Percentiles rank a stretch among this genome's conserved stretches.
Conservation (phyloP, 2,797 vertebrate species). For the Sebastes oblongus region DNA sequence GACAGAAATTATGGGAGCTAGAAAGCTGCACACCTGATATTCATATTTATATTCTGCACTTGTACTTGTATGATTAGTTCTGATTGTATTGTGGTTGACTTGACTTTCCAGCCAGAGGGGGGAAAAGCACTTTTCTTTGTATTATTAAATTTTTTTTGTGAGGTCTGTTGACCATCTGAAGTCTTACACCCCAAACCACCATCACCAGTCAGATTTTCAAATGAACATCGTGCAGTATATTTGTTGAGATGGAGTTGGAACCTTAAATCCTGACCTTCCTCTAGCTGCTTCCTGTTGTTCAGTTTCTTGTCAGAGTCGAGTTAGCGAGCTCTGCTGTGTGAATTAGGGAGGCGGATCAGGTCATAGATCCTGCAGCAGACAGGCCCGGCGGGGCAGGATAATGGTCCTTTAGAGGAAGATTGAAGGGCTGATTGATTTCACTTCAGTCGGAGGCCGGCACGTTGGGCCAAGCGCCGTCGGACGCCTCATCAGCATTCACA, state of each 20-base stretch:
- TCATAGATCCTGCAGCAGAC: conserved; percentile 49
- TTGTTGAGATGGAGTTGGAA: neutral
- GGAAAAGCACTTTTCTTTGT: neutral
- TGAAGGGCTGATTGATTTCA: conserved; percentile 83
- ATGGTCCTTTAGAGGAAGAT: conserved; percentile 74
- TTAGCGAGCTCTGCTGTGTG: conserved; percentile 28
- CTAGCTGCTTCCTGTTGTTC: neutral
- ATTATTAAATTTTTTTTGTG: too few species aligned
- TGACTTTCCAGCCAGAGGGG: neutral
- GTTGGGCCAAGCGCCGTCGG: conserved; percentile 46
- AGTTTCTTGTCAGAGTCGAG: conserved; percentile 17
- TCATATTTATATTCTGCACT: neutral
- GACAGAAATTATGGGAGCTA: neutral
- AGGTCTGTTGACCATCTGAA: too few species aligned
- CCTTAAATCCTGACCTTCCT: conserved; percentile 27
- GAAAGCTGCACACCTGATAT: neutral
- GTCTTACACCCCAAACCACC: neutral
- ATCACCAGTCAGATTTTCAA: neutral
- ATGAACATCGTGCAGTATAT: neutral
- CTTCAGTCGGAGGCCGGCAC: conserved; percentile 72
- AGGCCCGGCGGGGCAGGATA: conserved; percentile 54
- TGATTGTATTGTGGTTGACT: neutral
- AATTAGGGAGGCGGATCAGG: conserved; percentile 42
- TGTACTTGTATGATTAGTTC: neutral
- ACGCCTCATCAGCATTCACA: conserved; percentile 76